These are phyloP conservation scores for Apogon hyalosoma DNA, from an alignment of 2,797 vertebrate species.

Conservation along the genomic window DNA sequence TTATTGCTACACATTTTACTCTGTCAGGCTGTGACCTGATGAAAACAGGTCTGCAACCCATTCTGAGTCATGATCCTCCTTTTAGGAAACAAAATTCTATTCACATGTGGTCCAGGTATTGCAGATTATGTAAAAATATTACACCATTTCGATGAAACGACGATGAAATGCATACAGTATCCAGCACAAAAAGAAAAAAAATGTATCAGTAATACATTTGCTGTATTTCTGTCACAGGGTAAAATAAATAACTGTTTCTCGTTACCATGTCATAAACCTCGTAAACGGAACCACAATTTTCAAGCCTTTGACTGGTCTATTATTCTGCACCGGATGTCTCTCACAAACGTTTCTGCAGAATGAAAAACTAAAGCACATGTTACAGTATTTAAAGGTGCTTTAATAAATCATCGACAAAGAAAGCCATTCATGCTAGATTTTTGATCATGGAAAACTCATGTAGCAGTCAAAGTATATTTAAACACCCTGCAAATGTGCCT, in stretches of 20 bases:
- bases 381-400: constrained; percentile 56
- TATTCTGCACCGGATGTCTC: constrained; percentile 46
- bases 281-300: constrained; percentile 45
- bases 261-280: constrained; percentile 61
- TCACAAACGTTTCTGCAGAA: constrained; percentile 29
- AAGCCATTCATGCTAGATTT: constrained; percentile 55
- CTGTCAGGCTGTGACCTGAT: too few relatives aligned
- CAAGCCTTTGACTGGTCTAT: constrained; percentile 45
- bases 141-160: constrained; percentile 27
- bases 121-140: constrained; percentile 26
- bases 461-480: constrained; percentile 24
- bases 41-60: too few relatives aligned
- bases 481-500: constrained; percentile 5
- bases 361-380: constrained; percentile 56
- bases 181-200: constrained; percentile 29
- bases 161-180: constrained; percentile 29
- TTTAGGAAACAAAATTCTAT: constrained; percentile 14
- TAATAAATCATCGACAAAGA: constrained; percentile 64
- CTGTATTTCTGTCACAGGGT: constrained; percentile 50
- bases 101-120: constrained; percentile 42
- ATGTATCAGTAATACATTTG: constrained; percentile 46
- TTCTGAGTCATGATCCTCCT: too few relatives aligned
- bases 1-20: too few relatives aligned
- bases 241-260: constrained; percentile 59
- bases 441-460: constrained; percentile 51